A percentile compares a stretch with the other conserved stretches of the same genome.
phyloP scores from a whole-genome alignment of 2,113 vertebrate species.

The Ranitomeya imitator region DNA sequence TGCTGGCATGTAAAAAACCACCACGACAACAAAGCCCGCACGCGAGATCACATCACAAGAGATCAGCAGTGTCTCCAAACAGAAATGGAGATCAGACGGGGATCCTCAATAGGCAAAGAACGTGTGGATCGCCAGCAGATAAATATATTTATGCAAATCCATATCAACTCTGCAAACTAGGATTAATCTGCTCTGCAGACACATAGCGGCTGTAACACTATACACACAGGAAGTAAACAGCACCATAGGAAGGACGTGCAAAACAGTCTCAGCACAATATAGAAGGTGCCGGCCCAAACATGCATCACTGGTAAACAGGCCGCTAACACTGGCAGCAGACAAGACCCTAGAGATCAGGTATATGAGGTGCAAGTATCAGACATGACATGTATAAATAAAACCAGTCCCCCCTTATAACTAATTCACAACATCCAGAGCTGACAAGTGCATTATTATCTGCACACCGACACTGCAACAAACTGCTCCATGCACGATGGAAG shows the following conservation, averaged over 20 bases:
- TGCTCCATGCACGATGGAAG: too few species aligned
- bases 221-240: not conserved
- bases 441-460: too few species aligned
- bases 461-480: too few species aligned
- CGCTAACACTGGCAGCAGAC: too few species aligned
- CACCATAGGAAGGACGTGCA: not conserved
- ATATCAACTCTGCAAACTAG: not conserved
- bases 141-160: not conserved
- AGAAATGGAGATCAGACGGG: not conserved
- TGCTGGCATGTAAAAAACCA: not conserved
- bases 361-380: not conserved
- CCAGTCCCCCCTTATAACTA: not conserved
- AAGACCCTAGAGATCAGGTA: too few species aligned
- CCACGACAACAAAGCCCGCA: not conserved
- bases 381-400: not conserved
- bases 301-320: too few species aligned
- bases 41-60: not conserved
- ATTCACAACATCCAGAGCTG: too few species aligned
- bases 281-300: not conserved
- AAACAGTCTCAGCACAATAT: not conserved
- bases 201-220: not conserved
- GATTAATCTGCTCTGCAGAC: not conserved
- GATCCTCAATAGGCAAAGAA: not conserved
- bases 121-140: not conserved
- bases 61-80: not conserved